phyloP scores from a whole-genome alignment of 35 echinoderm and acorn worm genomes.

The Amphiura filiformis region DNA sequence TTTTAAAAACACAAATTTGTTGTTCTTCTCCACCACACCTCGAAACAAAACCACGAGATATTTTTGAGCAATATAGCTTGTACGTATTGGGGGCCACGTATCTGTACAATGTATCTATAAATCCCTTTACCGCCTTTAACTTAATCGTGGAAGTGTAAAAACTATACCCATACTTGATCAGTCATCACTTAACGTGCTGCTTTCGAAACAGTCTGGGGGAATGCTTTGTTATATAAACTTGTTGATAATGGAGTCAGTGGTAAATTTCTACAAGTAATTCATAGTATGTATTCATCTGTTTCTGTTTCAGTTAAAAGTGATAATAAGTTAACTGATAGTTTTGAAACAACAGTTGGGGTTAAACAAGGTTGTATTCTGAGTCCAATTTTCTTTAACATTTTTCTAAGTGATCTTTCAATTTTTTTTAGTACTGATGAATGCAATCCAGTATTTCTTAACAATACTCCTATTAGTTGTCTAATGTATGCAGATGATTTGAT shows the following conservation, averaged over 20 bases:
- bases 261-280: not conserved
- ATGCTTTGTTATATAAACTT: not conserved
- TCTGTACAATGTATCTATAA: too few species aligned
- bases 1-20: too few species aligned
- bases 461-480: not conserved
- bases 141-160: too few species aligned
- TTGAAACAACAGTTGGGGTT: not conserved
- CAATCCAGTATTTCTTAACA: not conserved
- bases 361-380: not conserved
- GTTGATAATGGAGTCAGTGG: not conserved
- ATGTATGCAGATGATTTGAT: constrained; percentile 39
- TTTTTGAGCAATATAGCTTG: too few species aligned
- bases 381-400: not conserved
- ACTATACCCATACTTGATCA: too few species aligned
- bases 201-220: not conserved
- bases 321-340: not conserved
- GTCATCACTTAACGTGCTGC: too few species aligned
- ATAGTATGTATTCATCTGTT: not conserved
- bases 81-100: too few species aligned
- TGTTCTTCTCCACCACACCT: too few species aligned
- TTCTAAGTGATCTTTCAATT: not conserved
- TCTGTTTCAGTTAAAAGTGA: not conserved
- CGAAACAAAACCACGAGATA: too few species aligned
- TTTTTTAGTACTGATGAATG: not conserved
- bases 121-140: too few species aligned